Conservation (phyloP, 1,140 invertebrate genomes). For the Carposina sasakii region DNA sequence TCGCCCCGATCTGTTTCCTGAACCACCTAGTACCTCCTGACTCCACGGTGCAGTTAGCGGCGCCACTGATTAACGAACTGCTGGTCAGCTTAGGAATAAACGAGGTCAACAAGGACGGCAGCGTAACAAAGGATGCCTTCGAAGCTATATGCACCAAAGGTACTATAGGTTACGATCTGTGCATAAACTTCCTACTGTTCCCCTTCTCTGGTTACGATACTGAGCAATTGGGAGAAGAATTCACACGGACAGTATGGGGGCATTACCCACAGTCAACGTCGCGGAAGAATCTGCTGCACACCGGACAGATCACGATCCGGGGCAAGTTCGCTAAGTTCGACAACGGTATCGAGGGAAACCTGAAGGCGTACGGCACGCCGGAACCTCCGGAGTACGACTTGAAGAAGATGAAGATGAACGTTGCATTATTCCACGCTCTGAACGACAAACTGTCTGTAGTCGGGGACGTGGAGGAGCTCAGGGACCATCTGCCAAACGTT, state of each 20-base stretch:
- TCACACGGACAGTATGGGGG: not conserved
- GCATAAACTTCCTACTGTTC: not conserved
- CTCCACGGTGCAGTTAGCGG: not conserved
- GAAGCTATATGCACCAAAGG: not conserved
- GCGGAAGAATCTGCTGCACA: not conserved
- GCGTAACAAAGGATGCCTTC: not conserved
- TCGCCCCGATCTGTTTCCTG: not conserved
- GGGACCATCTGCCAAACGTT: conserved; percentile 20
- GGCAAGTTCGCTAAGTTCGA: not conserved
- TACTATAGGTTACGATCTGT: not conserved
- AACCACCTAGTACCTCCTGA: not conserved
- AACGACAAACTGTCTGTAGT: not conserved
- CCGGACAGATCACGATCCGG: not conserved
- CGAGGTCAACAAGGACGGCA: not conserved
- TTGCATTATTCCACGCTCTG: not conserved
- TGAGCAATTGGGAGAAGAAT: not conserved
- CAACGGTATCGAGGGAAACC: not conserved
- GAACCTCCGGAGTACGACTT: not conserved
- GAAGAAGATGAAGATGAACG: not conserved
- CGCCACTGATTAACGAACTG: not conserved
- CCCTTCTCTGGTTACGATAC: not conserved
- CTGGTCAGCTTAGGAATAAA: not conserved
- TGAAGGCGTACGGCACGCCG: not conserved
- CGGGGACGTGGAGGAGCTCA: not conserved
- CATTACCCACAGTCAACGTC: not conserved